These are phyloP conservation scores for Calephelis nemesis DNA, from an alignment of 1,140 invertebrate genomes.

Conservation along the genomic window DNA sequence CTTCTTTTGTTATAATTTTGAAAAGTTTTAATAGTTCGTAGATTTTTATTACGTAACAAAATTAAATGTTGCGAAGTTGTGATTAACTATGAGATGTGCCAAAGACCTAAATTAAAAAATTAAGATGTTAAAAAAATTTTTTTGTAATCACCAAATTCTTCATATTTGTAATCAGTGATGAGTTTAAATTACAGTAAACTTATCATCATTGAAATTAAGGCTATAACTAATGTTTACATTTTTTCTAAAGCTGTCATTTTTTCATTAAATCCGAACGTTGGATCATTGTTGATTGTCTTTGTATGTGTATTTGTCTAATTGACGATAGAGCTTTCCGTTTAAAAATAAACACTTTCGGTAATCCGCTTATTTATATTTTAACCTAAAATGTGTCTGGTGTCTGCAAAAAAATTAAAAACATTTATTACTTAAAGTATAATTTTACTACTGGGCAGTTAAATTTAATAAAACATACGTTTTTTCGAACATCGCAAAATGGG, in stretches of 20 bases:
- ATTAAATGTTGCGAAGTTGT: not conserved
- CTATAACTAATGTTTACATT: not conserved
- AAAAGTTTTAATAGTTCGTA: not conserved
- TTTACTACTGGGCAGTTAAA: too few species aligned
- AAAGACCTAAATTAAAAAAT: slow-evolving; percentile 7
- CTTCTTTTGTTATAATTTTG: not conserved
- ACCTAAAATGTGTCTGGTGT: not conserved
- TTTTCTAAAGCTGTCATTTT: slow-evolving; percentile 22
- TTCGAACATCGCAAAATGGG: too few species aligned
- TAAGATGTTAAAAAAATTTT: not conserved
- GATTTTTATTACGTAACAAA: slow-evolving; percentile 3
- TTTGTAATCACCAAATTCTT: not conserved
- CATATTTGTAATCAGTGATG: not conserved
- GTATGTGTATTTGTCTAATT: slow-evolving; percentile 32
- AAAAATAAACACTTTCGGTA: slow-evolving; percentile 2
- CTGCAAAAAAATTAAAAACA: not conserved
- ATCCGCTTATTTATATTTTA: slow-evolving; percentile 28
- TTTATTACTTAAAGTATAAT: not conserved
- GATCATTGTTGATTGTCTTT: slow-evolving; percentile 19
- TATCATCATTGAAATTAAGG: slow-evolving; percentile 4
- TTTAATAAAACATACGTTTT: too few species aligned
- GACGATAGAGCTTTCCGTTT: slow-evolving; percentile 30
- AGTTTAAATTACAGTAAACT: not conserved
- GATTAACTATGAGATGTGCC: slow-evolving; percentile 1
- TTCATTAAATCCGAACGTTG: slow-evolving; percentile 28